phyloP scores from a whole-genome alignment of 2,888 invertebrate genomes.

The Neelides folsomi region DNA sequence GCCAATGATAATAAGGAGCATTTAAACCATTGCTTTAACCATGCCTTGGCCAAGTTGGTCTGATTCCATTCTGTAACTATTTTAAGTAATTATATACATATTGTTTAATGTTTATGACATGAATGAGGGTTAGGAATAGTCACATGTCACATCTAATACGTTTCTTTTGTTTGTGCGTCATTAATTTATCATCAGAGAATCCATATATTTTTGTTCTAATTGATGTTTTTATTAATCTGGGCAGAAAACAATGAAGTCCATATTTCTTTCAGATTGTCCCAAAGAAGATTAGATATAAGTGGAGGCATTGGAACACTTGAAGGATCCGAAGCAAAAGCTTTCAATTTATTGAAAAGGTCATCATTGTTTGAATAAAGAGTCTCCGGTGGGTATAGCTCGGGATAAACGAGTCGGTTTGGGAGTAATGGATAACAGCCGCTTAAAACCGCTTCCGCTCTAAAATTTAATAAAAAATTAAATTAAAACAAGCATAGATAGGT shows the following conservation, averaged over 20 bases:
- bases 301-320: slow-evolving; percentile 2
- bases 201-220: too few species aligned
- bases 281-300: not conserved
- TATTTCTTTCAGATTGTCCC: not conserved
- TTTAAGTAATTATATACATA: too few species aligned
- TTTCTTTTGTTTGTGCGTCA: too few species aligned
- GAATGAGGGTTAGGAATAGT: too few species aligned
- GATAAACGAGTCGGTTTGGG: slow-evolving; percentile 55
- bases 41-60: too few species aligned
- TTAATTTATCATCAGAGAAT: too few species aligned
- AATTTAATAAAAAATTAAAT: slow-evolving; percentile 5
- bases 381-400: slow-evolving; percentile 50
- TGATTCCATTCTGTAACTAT: too few species aligned
- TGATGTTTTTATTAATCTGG: not conserved
- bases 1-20: too few species aligned
- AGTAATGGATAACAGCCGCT: slow-evolving; percentile 57
- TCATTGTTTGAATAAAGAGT: slow-evolving; percentile 47
- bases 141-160: too few species aligned
- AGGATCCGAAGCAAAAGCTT: slow-evolving; percentile 6
- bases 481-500: slow-evolving; percentile 9
- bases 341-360: slow-evolving; percentile 46
- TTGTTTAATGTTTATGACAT: too few species aligned
- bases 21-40: too few species aligned
- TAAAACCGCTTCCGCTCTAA: slow-evolving; percentile 54
- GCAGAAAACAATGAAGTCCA: not conserved